Evolutionary conservation across 2,797 vertebrate species (phyloP).

Genomic region (Gallinago solitaria): DNA sequence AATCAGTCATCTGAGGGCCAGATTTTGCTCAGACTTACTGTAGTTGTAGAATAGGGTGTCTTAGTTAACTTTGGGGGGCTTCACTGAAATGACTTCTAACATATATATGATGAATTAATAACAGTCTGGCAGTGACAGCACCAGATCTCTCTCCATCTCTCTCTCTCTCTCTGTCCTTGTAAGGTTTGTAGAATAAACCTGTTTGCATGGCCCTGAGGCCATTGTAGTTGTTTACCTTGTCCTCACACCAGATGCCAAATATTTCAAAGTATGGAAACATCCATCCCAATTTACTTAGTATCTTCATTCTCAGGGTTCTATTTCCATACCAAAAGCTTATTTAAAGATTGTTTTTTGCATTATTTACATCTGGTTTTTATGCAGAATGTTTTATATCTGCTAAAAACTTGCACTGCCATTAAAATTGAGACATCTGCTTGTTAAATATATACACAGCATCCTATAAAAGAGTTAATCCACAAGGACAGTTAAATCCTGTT

Average conservation of each 20-base stretch:
- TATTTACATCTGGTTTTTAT: not conserved
- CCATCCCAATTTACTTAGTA: not conserved
- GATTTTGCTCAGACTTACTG: not conserved
- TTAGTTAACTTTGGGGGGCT: not conserved
- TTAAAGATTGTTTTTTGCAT: not conserved
- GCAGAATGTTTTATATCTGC: not conserved
- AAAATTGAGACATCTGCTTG: not conserved
- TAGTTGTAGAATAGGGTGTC: not conserved
- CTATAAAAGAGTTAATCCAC: not conserved
- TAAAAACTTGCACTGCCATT: not conserved
- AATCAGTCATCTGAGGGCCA: not conserved
- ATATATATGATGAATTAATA: not conserved
- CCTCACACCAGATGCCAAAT: not conserved
- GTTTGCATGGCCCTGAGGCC: not conserved
- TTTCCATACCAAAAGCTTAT: not conserved
- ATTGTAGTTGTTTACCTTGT: not conserved
- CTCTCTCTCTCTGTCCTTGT: not conserved
- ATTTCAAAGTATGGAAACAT: not conserved
- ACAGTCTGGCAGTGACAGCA: not conserved
- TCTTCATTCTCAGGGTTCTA: not conserved
- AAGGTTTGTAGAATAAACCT: not conserved
- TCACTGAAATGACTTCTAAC: not conserved
- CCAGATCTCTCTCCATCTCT: not conserved
- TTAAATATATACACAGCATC: not conserved
- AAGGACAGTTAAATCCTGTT: not conserved